A percentile compares a stretch with the other conserved stretches of the same genome.
Conservation (phyloP, 1,140 invertebrate genomes). For the Zaprionus nigranus region DNA sequence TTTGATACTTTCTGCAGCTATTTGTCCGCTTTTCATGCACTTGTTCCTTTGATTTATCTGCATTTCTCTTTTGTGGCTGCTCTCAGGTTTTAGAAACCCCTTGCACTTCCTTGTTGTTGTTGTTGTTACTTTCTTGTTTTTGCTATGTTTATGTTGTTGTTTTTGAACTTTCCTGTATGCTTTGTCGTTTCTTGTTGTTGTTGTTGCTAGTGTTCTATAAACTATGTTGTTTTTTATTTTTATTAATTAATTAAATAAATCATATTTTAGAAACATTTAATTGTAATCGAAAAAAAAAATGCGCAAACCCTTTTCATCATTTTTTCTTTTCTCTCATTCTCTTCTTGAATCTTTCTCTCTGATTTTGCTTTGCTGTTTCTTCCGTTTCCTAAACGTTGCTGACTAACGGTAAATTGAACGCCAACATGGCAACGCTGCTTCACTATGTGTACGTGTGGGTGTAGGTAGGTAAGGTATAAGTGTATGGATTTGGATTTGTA, state of each 20-base stretch:
- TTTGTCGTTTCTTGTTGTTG: conserved; percentile 49
- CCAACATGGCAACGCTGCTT: conserved; percentile 60
- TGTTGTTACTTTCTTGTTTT: conserved; percentile 26
- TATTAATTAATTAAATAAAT: conserved; percentile 78
- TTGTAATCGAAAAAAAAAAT: conserved; percentile 65
- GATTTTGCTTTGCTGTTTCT: conserved; percentile 24
- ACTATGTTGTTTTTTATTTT: conserved; percentile 71
- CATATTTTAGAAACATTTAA: conserved; percentile 70
- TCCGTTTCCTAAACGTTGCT: conserved; percentile 49
- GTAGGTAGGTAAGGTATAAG: conserved; percentile 1
- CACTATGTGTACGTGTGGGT: conserved; percentile 40
- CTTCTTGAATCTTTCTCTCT: conserved; percentile 14
- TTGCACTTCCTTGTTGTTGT: conserved; percentile 50
- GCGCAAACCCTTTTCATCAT: conserved; percentile 47
- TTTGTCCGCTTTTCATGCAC: conserved; percentile 33
- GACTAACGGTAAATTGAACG: conserved; percentile 69
- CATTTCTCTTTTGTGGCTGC: conserved; percentile 10
- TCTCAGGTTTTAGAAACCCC: conserved; percentile 72
- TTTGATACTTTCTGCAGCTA: conserved; percentile 14
- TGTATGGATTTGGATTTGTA: conserved; percentile 7
- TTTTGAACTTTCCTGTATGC: conserved; percentile 53
- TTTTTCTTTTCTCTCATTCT: conserved; percentile 9
- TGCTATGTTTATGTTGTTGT: conserved; percentile 22
- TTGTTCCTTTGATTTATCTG: conserved; percentile 5
- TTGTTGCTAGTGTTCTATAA: conserved; percentile 50